Evolutionary conservation across 2,888 invertebrate species (phyloP), one percentile per base, ranked within the genome.

Genomic region (Cinara cedri): DNA sequence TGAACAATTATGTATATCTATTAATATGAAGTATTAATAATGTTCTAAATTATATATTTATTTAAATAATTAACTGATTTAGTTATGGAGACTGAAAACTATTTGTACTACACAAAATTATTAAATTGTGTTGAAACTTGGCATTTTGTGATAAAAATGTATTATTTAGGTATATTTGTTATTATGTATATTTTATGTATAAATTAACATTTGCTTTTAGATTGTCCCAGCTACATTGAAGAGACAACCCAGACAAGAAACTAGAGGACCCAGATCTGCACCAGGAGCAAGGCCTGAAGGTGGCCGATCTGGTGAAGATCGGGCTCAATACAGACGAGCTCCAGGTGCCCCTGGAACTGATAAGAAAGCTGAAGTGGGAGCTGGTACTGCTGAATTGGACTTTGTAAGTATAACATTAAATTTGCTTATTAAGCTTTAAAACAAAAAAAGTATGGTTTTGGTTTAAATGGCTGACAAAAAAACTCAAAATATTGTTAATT

Each of bases 151-250:
- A n/a, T n/a, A n/a, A n/a, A 9, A 16, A 16, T 60, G 24, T 57
- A 44, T 63, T 34, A 80, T n/a, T 54, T 65, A 46, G 2, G 9
- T 46, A 49, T 2, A 19, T 10, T 66, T 11, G 11, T 57, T 57
- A 4, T 54, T 9, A 54, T 54, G 19, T 54, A 26, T 44, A 16
- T 2, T 9, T n/a, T 24, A 10, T 1, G n/a, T 63, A 44, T 19
- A 1, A 19, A 54, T 42, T 14, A 44, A 55, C 16, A 9, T n/a
- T 82, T 51, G 63, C 72, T 82, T 83, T 44, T 81, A 87, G 90
- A 98, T 99, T 87, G 98, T 99, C 51, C 99, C 99, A 55, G 93
- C 97, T 1, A 99, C 99, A 1, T 89, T 99, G 83, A 98, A 97
- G 88, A 91, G 96, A 82, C 96, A 95, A 83, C 90, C 91, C 13